Evolutionary conservation across 2,113 vertebrate genomes (phyloP).

Genomic region (Rhegmatorhina hoffmannsi): DNA sequence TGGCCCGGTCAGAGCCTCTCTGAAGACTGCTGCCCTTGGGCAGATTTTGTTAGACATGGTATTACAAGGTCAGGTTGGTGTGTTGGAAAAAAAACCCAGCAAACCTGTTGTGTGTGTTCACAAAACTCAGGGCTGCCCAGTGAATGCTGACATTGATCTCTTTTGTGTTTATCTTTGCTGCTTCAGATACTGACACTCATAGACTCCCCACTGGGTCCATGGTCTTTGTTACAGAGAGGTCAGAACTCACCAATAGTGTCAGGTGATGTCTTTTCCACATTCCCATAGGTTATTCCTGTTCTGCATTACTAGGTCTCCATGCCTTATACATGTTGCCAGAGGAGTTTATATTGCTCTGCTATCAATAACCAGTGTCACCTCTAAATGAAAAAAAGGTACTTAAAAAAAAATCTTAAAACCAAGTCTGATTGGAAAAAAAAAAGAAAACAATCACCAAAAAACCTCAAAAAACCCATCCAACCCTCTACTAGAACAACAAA

Average conservation of each 20-base stretch:
- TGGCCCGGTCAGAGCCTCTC: fast-evolving
- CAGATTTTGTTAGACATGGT: fast-evolving
- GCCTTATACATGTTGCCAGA: background rate
- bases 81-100: background rate
- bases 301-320: background rate
- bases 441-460: background rate
- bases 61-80: background rate
- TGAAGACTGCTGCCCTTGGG: background rate
- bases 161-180: background rate
- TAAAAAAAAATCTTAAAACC: background rate
- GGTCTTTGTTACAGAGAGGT: background rate
- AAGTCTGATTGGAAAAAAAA: background rate
- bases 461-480: too few relatives aligned
- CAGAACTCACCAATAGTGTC: background rate
- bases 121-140: background rate
- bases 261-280: background rate
- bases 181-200: background rate
- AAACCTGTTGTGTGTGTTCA: background rate
- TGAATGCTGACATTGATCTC: background rate
- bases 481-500: background rate
- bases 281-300: background rate
- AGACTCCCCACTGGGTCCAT: fast-evolving
- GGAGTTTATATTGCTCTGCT: background rate
- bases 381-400: background rate
- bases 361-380: background rate